Percentiles rank a stretch among this genome's conserved stretches.
These are phyloP conservation scores for Sylvietta virens DNA, from an alignment of 2,113 vertebrate species.

Conservation along the genomic window DNA sequence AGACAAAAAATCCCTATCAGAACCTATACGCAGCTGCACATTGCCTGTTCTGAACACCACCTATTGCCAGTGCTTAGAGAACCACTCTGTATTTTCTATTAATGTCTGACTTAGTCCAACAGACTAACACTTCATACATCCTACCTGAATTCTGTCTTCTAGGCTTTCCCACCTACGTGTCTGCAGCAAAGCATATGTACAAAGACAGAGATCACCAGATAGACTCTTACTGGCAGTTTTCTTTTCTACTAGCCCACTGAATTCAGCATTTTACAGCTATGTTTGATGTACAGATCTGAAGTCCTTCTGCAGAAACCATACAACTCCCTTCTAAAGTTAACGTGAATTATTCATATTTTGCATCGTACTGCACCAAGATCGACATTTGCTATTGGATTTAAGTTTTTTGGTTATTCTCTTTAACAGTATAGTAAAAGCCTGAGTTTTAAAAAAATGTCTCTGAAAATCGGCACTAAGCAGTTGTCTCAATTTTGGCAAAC, in stretches of 20 bases:
- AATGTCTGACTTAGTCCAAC: slow-evolving; percentile 48
- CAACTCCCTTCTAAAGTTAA: background rate
- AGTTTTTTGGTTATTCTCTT: background rate
- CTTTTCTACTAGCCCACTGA: slow-evolving; percentile 38
- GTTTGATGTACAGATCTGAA: background rate
- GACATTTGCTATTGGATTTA: background rate
- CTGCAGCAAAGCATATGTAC: slow-evolving; percentile 43
- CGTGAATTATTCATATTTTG: slow-evolving; percentile 17
- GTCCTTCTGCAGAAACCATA: background rate
- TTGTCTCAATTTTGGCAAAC: background rate
- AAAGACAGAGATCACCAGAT: slow-evolving; percentile 39
- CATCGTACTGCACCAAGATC: background rate
- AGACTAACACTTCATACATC: slow-evolving; percentile 54
- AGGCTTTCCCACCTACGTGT: slow-evolving; percentile 53
- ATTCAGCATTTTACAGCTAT: slow-evolving; percentile 42
- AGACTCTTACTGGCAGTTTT: slow-evolving; percentile 35
- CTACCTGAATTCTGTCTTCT: slow-evolving; percentile 61
- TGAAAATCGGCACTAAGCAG: background rate
- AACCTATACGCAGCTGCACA: background rate
- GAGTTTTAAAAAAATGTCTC: background rate
- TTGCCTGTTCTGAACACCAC: background rate
- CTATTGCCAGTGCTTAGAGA: slow-evolving; percentile 1
- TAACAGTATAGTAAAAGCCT: background rate
- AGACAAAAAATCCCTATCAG: background rate
- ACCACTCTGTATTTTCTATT: slow-evolving; percentile 48